These are phyloP conservation scores for Micrasema longulum DNA, from an alignment of 1,140 invertebrate genomes.

Conservation along the genomic window DNA sequence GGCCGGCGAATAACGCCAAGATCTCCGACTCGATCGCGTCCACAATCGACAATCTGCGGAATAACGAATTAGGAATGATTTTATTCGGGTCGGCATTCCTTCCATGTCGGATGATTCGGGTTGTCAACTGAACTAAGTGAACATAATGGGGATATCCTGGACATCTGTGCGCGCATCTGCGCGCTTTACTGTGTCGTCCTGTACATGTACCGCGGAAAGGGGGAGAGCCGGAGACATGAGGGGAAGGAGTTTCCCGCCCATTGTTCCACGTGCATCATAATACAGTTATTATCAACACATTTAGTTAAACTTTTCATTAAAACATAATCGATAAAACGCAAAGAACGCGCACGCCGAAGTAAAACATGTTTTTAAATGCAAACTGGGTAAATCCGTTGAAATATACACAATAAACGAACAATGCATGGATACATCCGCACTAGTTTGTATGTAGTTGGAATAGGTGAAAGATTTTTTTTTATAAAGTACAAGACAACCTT, in stretches of 20 bases:
- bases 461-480: no score
- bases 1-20: no score
- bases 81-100: conserved; percentile 17
- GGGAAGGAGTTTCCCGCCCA: conserved; percentile 23
- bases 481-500: no score
- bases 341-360: no score
- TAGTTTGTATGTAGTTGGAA: no score
- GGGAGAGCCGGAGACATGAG: not conserved
- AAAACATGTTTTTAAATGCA: no score
- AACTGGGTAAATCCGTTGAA: no score
- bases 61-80: conserved; percentile 22
- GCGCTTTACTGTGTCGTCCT: conserved; percentile 1
- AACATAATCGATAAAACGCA: not conserved
- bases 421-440: no score
- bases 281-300: conserved; percentile 20
- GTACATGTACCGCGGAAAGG: no score
- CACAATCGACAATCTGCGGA: no score
- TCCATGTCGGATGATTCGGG: conserved; percentile 38
- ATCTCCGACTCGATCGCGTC: no score
- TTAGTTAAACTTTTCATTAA: conserved; percentile 20
- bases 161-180: conserved; percentile 49
- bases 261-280: conserved; percentile 29
- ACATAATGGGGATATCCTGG: conserved; percentile 50
- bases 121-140: conserved; percentile 44
- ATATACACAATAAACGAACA: no score